Evolutionary conservation across 2,797 vertebrate genomes (phyloP), one percentile per base, ranked within the genome.

Genomic region (Halcyon badia): DNA sequence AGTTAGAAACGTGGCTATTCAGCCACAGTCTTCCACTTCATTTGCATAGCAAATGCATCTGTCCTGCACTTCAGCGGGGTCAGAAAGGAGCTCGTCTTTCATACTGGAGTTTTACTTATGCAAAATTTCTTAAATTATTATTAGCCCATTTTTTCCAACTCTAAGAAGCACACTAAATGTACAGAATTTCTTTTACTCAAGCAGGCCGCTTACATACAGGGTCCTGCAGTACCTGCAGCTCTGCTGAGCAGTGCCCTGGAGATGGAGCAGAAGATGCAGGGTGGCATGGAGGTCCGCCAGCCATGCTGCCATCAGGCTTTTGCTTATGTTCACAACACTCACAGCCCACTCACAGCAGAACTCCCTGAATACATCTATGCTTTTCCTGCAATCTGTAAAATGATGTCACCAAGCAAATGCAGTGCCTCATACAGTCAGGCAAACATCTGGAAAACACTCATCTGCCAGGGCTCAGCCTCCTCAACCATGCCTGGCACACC

Each of bases 371-470:
- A 30, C 39, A 52, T 37, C 41, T 30, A 24, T 0, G 0, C 20
- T 62, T 42, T 28, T 37, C 31, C 65, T 76, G 22, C 22, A 81
- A 64, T 17, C 77, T 58, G 16, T 37, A 60, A 92, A 92, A 70
- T 1, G 1, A 14, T 10, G 35, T 44, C 54, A 57, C 25, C 37
- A 31, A 21, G 16, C 31, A 80, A 90, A 73, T 2, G 1, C 2
- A 82, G 66, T 30, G 19, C 48, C 42, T 41, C 41, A 48, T 61
- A 62, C 41, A 64, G 28, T 13, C 58, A 72, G 31, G 49, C 8
- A 35, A 90, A 58, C 61, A 87, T 69, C 70, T 95, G 54, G 62
- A 46, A 72, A 37, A 60, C 22, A 73, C 78, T 58, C 51, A 66
- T 3, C 39, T 17, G 64, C 41, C 48, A 70, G n/a, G 42, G n/a